Percentiles rank a stretch among this genome's conserved stretches.
These are phyloP conservation scores for Dryobotodes eremita DNA, from an alignment of 2,888 invertebrate species.

Conservation along the genomic window DNA sequence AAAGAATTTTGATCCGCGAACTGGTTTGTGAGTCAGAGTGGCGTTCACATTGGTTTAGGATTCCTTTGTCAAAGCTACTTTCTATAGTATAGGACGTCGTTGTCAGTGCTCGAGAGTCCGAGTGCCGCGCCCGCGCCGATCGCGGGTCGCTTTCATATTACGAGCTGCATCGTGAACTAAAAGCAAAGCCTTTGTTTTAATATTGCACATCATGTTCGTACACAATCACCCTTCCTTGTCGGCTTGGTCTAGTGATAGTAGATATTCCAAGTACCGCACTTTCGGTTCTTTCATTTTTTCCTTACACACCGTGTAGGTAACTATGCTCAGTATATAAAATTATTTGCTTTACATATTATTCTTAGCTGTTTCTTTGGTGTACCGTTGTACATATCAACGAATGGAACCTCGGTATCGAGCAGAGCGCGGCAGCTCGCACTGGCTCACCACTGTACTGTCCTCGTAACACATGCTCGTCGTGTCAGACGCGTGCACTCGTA, in stretches of 20 bases:
- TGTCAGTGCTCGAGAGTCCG: slow-evolving; percentile 16
- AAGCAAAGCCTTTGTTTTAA: slow-evolving; percentile 2
- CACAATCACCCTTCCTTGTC: not conserved
- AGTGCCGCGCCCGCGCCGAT: slow-evolving; percentile 1
- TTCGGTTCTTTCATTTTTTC: not conserved
- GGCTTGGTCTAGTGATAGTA: not conserved
- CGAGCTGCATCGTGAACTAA: slow-evolving; percentile 7
- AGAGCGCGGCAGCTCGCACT: not conserved
- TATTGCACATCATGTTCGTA: not conserved
- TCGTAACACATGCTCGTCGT: too few relatives aligned
- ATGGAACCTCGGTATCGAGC: not conserved
- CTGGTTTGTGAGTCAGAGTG: slow-evolving; percentile 63
- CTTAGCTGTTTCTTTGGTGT: not conserved
- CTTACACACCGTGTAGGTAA: not conserved
- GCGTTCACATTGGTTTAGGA: slow-evolving; percentile 47
- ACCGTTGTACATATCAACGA: not conserved
- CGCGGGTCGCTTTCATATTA: slow-evolving; percentile 22
- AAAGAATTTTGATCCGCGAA: slow-evolving; percentile 50
- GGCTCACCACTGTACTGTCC: not conserved
- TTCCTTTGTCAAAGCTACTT: slow-evolving; percentile 66
- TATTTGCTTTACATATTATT: not conserved
- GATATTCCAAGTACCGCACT: not conserved
- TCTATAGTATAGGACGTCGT: slow-evolving; percentile 45
- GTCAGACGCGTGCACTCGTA: not conserved
- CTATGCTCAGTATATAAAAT: not conserved